Conservation (phyloP, 2,797 vertebrate genomes). For the Emydoidea blandingii region DNA sequence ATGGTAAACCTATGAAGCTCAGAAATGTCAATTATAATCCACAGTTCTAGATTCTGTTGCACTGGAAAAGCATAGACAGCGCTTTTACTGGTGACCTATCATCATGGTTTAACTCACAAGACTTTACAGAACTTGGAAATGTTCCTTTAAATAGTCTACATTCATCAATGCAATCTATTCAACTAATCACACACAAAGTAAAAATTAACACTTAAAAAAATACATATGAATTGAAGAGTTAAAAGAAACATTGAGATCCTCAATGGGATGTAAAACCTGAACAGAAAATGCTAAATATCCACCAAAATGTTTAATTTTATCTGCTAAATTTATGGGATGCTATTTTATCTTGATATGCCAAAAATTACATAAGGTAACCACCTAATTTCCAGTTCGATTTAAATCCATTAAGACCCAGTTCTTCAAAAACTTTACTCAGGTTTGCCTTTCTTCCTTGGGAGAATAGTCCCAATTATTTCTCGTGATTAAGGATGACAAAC, state of each 20-base stretch:
- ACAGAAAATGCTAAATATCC: background rate
- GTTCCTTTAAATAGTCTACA: background rate
- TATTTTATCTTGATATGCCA: background rate
- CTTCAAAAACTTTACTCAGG: conserved; percentile 21
- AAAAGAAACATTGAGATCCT: background rate
- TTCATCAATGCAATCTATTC: background rate
- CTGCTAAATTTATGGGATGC: background rate
- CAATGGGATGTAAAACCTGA: fast-evolving
- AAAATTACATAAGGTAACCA: conserved; percentile 30
- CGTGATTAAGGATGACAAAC: background rate
- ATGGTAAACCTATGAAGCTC: background rate
- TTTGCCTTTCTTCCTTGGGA: background rate
- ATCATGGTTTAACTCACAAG: background rate
- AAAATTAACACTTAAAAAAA: conserved; percentile 1
- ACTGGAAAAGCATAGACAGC: background rate
- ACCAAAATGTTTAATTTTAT: background rate
- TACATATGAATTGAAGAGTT: background rate
- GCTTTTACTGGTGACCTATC: background rate
- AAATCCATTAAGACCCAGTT: background rate
- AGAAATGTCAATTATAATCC: background rate
- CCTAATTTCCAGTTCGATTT: conserved; percentile 10
- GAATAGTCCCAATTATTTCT: background rate
- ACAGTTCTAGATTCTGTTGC: background rate
- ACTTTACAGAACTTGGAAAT: background rate
- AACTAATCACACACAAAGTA: background rate